Evolutionary conservation across 2,888 invertebrate genomes (phyloP), one percentile per base, ranked within the genome.

Genomic region (Calameuta pallipes): DNA sequence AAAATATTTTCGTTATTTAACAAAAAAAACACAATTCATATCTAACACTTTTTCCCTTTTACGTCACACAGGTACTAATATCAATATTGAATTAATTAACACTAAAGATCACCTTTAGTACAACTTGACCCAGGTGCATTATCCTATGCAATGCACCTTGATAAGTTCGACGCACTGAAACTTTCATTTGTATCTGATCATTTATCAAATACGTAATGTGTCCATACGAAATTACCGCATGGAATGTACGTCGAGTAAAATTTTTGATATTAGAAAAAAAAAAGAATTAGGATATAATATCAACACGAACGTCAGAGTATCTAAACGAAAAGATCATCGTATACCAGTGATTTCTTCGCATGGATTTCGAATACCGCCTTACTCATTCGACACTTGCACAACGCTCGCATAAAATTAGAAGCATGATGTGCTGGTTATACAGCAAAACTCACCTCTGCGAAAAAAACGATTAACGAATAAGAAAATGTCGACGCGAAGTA

Each of bases 401-500:
- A 90, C 89, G 89, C 87, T 85, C 83, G 84, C 84, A 86, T 88
- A 89, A 85, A 89, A 87, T 79, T 87, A 88, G 87, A 85, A 85
- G 85, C 82, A 83, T 83, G 82, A 82, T 85, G 85, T 82, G 84
- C 84, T 34, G 83, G 85, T 85, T 75, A 77, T 77, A 36, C 36
- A 75, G 82, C 83, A 77, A 74, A 76, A 82, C 86, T 87, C 82
- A 86, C 86, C 85, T 82, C 76, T 73, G 69, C 74, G 78, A 78
- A 77, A 78, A 70, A 33, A 77, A 71, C 11, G 70, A 35, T 76
- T 78, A 37, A 56, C 35, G 15, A 37, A 33, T 56, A 23, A 56
- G 23, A 56, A 23, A 23, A 56, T 56, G 23, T 56, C 23, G 56
- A 56, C 23, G 23, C 23, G 23, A 56, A 56, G 56, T 56, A 56